A percentile compares a stretch with the other conserved stretches of the same genome.
These are phyloP conservation scores for Tetragonisca angustula DNA, from an alignment of 2,888 invertebrate genomes.

Conservation along the genomic window DNA sequence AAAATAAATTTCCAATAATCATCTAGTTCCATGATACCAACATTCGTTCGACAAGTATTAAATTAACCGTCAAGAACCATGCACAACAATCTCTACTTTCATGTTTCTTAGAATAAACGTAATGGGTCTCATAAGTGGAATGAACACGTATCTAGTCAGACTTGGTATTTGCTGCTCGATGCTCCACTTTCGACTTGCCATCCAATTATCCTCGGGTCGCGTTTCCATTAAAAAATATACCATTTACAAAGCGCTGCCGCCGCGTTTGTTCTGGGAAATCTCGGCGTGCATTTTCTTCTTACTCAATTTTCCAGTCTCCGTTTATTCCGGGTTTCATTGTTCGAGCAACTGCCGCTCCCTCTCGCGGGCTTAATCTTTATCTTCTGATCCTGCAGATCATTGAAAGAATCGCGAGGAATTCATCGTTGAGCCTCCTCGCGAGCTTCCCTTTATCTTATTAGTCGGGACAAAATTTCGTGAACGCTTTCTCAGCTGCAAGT, in stretches of 20 bases:
- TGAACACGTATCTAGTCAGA: not conserved
- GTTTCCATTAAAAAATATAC: not conserved
- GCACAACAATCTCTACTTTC: not conserved
- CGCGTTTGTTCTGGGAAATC: not conserved
- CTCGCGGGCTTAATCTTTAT: too few relatives aligned
- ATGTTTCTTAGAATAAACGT: not conserved
- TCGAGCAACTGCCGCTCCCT: too few relatives aligned
- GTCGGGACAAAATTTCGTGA: too few relatives aligned
- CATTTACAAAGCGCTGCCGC: too few relatives aligned
- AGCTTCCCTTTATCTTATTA: too few relatives aligned
- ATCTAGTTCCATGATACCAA: too few relatives aligned
- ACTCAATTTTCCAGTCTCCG: not conserved
- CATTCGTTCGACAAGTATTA: not conserved
- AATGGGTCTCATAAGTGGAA: not conserved
- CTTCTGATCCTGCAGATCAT: not conserved
- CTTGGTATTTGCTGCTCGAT: not conserved
- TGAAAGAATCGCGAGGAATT: not conserved
- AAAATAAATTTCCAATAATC: not conserved
- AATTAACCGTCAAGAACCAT: not conserved
- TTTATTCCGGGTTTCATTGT: not conserved
- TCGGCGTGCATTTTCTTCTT: not conserved
- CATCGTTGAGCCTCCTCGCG: too few relatives aligned
- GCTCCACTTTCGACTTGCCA: not conserved
- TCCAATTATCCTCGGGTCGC: slow-evolving; percentile 5
- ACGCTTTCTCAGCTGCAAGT: too few relatives aligned